phyloP scores from a whole-genome alignment of 2,888 invertebrate genomes.

The Ochlodes sylvanus region DNA sequence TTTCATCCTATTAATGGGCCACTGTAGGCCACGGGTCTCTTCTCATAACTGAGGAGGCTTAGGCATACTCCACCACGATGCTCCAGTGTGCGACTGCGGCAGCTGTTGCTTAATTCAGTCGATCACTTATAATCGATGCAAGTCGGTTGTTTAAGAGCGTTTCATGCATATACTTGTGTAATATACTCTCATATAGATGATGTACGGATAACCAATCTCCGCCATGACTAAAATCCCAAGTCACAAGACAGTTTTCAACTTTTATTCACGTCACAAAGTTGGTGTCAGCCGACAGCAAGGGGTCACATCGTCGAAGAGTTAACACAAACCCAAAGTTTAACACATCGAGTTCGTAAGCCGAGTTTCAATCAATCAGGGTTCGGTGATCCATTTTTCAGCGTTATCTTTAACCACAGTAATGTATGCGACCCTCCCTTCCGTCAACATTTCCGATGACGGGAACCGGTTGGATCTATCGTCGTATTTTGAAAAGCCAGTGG shows the following conservation, averaged over 20 bases:
- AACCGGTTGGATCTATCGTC: background rate
- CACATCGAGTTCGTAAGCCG: conserved; percentile 16
- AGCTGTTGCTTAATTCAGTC: no score
- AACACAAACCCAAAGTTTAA: conserved; percentile 10
- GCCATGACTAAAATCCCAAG: background rate
- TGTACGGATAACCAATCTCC: background rate
- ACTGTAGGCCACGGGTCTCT: no score
- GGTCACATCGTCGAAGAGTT: conserved; percentile 3
- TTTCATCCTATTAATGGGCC: no score
- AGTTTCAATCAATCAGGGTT: conserved; percentile 58
- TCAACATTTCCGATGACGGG: conserved; percentile 48
- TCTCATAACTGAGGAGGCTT: no score
- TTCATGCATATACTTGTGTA: no score
- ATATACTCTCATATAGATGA: no score
- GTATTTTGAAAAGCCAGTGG: background rate
- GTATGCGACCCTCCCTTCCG: conserved; percentile 54
- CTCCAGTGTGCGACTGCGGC: no score
- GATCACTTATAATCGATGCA: no score
- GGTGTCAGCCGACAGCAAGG: background rate
- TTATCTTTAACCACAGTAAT: conserved; percentile 61
- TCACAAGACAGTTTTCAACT: background rate
- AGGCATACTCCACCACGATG: no score
- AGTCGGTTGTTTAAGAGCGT: no score
- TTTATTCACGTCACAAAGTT: background rate
- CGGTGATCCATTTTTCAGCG: conserved; percentile 61